phyloP scores from a whole-genome alignment of 2,888 invertebrate genomes.

The Alentia gelatinosa region DNA sequence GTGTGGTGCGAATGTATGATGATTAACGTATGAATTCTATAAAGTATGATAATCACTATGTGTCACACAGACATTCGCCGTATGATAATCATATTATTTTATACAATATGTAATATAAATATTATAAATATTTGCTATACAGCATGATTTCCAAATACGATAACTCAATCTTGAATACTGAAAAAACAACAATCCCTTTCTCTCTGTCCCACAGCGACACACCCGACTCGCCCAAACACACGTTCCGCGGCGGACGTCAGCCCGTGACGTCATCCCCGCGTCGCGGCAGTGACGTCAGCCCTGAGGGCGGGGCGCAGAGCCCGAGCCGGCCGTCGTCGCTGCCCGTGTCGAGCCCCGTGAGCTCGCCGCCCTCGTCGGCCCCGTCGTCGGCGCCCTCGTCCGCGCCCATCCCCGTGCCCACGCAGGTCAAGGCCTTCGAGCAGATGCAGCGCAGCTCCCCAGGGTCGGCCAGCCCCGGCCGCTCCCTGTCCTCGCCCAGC shows the following conservation, averaged over 20 bases:
- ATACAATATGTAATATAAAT: no score
- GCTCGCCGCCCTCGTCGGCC: conserved; percentile 80
- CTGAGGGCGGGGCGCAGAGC: conserved; percentile 51
- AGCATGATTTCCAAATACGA: no score
- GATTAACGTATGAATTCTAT: no score
- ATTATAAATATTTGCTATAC: no score
- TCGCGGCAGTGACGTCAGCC: conserved; percentile 9
- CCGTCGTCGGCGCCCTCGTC: conserved; percentile 80
- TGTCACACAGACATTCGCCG: no score
- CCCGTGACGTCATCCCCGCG: background rate
- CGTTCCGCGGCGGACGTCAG: background rate
- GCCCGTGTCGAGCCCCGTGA: conserved; percentile 66
- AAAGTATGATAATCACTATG: no score
- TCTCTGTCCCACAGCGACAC: conserved; percentile 14
- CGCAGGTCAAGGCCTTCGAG: conserved; percentile 84
- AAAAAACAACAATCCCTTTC: background rate
- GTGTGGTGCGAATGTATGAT: no score
- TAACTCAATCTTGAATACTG: background rate
- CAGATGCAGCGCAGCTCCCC: conserved; percentile 79
- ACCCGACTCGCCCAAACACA: conserved; percentile 44
- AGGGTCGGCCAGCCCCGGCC: conserved; percentile 37
- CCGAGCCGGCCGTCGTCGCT: conserved; percentile 68
- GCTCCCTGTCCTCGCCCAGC: background rate
- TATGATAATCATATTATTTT: no score
- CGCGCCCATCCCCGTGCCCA: conserved; percentile 89